These are phyloP conservation scores for Chymomyza caudatula DNA, from an alignment of 2,888 invertebrate species.

Conservation along the genomic window DNA sequence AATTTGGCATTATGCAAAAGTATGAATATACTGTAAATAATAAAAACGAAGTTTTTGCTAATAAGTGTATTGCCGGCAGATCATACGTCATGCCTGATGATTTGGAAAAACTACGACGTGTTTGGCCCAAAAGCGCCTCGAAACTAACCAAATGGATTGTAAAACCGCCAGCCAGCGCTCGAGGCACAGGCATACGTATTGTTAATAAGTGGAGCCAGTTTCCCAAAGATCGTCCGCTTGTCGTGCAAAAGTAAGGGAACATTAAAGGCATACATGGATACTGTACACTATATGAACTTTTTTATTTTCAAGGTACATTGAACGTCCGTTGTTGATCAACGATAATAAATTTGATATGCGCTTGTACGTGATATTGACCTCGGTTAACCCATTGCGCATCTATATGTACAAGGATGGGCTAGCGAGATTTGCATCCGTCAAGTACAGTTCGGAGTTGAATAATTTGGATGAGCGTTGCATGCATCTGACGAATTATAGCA, in stretches of 20 bases:
- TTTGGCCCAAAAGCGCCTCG: slow-evolving; percentile 89
- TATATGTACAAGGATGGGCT: slow-evolving; percentile 97
- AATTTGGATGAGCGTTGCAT: slow-evolving; percentile 91
- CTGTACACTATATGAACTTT: not conserved
- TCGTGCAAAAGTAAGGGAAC: slow-evolving; percentile 86
- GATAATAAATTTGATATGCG: slow-evolving; percentile 98
- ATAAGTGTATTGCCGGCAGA: slow-evolving; percentile 71
- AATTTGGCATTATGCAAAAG: slow-evolving; percentile 94
- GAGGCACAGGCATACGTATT: slow-evolving; percentile 97
- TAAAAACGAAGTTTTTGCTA: not conserved
- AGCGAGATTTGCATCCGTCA: slow-evolving; percentile 96
- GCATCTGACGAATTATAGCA: slow-evolving; percentile 95
- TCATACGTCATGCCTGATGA: slow-evolving; percentile 96
- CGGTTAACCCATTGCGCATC: slow-evolving; percentile 94
- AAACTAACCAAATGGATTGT: slow-evolving; percentile 95
- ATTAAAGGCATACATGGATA: not conserved
- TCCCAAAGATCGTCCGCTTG: slow-evolving; percentile 91
- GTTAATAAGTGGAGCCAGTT: slow-evolving; percentile 96
- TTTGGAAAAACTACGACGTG: slow-evolving; percentile 87
- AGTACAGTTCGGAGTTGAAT: slow-evolving; percentile 88
- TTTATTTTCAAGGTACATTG: slow-evolving; percentile 81
- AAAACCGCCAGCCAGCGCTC: slow-evolving; percentile 97
- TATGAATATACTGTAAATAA: slow-evolving; percentile 28
- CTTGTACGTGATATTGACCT: slow-evolving; percentile 96
- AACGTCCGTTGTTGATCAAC: slow-evolving; percentile 91